These are phyloP conservation scores for Bombyx huttoni DNA, from an alignment of 2,888 invertebrate genomes.

Conservation along the genomic window DNA sequence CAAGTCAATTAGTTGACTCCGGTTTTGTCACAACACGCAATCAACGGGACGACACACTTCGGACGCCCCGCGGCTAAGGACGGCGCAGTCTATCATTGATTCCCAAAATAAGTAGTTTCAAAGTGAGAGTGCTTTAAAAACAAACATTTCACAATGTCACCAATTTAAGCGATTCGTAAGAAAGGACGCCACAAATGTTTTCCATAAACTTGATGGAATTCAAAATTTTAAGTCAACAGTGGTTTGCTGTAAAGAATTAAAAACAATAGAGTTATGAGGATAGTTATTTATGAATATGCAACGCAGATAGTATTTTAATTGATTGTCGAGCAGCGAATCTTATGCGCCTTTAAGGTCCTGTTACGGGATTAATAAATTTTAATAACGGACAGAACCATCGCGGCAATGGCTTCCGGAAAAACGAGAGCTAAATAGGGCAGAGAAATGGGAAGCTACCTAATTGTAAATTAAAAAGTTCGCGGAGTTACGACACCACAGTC, in stretches of 20 bases:
- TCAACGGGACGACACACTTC: constrained; percentile 18
- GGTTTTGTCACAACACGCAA: constrained; percentile 45
- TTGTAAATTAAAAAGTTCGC: constrained; percentile 74
- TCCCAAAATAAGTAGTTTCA: constrained; percentile 13
- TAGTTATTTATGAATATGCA: neutral
- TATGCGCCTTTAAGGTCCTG: constrained; percentile 27
- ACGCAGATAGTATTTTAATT: neutral
- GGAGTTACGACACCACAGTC: constrained; percentile 73
- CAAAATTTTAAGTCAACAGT: too few relatives aligned
- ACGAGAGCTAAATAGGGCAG: constrained; percentile 71
- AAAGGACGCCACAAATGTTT: neutral
- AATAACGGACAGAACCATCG: constrained; percentile 52
- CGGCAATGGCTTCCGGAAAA: constrained; percentile 57
- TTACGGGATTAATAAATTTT: constrained; percentile 67
- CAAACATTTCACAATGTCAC: neutral
- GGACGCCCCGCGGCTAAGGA: constrained; percentile 34
- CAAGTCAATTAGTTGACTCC: constrained; percentile 50
- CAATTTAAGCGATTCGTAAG: neutral
- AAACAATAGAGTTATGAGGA: too few relatives aligned
- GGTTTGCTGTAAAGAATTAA: too few relatives aligned
- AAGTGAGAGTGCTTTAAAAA: neutral
- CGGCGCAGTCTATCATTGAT: constrained; percentile 14
- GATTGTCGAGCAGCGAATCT: neutral
- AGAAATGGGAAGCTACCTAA: constrained; percentile 73
- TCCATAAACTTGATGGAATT: too few relatives aligned